phyloP scores from a whole-genome alignment of 2,113 vertebrate species.

The Seriola quinqueradiata region DNA sequence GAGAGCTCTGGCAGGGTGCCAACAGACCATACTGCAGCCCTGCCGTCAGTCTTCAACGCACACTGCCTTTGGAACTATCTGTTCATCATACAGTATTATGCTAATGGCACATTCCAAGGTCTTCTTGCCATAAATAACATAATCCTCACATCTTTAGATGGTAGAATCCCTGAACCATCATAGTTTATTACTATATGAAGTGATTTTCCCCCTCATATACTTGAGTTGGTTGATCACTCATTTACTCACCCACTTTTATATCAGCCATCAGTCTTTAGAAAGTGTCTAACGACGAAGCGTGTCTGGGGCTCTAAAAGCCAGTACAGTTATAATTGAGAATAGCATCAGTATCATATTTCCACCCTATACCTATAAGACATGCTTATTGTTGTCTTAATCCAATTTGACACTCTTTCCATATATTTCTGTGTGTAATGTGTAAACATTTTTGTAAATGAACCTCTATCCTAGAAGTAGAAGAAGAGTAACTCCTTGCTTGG shows the following conservation, averaged over 20 bases:
- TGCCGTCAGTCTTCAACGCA: constrained; percentile 22
- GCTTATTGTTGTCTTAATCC: constrained; percentile 38
- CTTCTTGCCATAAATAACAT: constrained; percentile 49
- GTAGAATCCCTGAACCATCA: constrained; percentile 16
- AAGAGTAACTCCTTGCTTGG: constrained; percentile 4
- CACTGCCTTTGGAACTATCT: constrained; percentile 16
- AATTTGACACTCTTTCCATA: background rate
- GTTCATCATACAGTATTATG: constrained; percentile 54
- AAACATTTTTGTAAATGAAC: constrained; percentile 15
- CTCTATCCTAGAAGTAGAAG: constrained; percentile 6
- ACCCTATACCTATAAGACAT: constrained; percentile 19
- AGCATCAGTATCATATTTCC: constrained; percentile 18
- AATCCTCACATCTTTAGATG: constrained; percentile 37
- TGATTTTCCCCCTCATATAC: constrained; percentile 59
- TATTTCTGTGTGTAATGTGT: constrained; percentile 1
- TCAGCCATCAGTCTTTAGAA: constrained; percentile 35
- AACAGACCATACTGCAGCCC: constrained; percentile 19
- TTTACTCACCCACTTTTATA: constrained; percentile 42
- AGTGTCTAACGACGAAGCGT: background rate
- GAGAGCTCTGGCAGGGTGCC: constrained; percentile 47
- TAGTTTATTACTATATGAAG: constrained; percentile 46
- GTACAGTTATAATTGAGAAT: background rate
- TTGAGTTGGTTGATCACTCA: constrained; percentile 49
- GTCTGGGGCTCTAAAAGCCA: constrained; percentile 28
- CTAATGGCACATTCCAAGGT: constrained; percentile 43